These are phyloP conservation scores for Julus scandinavius DNA, from an alignment of 2,888 invertebrate species.

Conservation along the genomic window DNA sequence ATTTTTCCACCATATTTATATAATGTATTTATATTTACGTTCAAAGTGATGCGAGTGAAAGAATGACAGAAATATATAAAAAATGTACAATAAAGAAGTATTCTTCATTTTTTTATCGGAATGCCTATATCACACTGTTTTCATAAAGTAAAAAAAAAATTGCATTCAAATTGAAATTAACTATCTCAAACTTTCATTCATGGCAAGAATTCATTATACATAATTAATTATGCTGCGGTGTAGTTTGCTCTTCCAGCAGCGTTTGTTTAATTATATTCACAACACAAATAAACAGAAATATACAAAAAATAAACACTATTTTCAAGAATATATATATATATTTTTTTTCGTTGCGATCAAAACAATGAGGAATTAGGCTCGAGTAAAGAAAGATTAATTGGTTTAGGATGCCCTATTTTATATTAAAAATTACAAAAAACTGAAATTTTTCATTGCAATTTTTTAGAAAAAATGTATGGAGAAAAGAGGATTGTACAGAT, in stretches of 20 bases:
- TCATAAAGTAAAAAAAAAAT: conserved; percentile 2
- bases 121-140: conserved; percentile 33
- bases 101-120: conserved; percentile 6
- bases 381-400: conserved; percentile 1
- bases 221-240: conserved; percentile 16
- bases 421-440: not conserved
- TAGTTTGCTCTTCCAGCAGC: not conserved
- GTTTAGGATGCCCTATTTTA: not conserved
- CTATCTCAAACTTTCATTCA: conserved; percentile 4
- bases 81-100: not conserved
- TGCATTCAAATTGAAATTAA: conserved; percentile 29
- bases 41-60: conserved; percentile 29
- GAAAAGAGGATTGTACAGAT: no score
- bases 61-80: conserved; percentile 14
- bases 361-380: not conserved
- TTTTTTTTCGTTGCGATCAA: not conserved
- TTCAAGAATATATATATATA: not conserved
- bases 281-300: conserved; percentile 31
- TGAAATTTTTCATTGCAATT: no score
- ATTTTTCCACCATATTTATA: conserved; percentile 33
- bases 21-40: conserved; percentile 27
- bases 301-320: conserved; percentile 25
- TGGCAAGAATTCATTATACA: conserved; percentile 33
- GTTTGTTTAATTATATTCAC: conserved; percentile 17
- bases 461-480: no score